These are phyloP conservation scores for Python bivittatus DNA, from an alignment of 2,113 vertebrate genomes.

Conservation along the genomic window DNA sequence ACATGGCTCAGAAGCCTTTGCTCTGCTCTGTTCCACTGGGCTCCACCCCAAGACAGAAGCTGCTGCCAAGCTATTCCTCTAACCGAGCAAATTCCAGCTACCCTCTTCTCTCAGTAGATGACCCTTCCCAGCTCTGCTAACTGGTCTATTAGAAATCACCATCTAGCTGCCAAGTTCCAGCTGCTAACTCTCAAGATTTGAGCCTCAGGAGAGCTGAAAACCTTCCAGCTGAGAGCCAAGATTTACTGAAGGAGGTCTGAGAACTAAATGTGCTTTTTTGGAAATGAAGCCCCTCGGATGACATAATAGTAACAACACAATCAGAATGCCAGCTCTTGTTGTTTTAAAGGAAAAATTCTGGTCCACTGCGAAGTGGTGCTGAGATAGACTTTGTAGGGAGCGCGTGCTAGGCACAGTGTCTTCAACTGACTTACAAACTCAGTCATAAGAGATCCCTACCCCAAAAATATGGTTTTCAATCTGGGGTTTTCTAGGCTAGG, in stretches of 20 bases:
- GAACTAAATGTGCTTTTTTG: background rate
- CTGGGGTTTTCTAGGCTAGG: background rate
- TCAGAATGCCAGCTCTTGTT: background rate
- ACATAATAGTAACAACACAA: background rate
- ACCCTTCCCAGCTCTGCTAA: background rate
- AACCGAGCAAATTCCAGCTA: background rate
- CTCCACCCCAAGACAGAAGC: background rate
- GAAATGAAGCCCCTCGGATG: background rate
- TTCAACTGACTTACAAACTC: background rate
- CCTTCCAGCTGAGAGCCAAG: background rate
- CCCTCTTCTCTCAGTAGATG: background rate
- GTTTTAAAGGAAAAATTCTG: background rate
- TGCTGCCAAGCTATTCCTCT: too few species aligned
- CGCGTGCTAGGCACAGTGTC: background rate
- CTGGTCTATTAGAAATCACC: background rate
- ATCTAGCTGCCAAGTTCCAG: background rate
- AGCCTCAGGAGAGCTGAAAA: background rate
- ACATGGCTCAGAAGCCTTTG: background rate
- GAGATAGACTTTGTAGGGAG: background rate
- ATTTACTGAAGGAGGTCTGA: background rate
- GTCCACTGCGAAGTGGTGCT: too few species aligned
- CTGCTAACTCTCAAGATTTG: background rate
- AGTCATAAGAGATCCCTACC: background rate
- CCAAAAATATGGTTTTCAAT: background rate
- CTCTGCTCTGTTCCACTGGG: background rate